phyloP scores from a whole-genome alignment of 2,888 invertebrate genomes.

The Rosalia funebris region DNA sequence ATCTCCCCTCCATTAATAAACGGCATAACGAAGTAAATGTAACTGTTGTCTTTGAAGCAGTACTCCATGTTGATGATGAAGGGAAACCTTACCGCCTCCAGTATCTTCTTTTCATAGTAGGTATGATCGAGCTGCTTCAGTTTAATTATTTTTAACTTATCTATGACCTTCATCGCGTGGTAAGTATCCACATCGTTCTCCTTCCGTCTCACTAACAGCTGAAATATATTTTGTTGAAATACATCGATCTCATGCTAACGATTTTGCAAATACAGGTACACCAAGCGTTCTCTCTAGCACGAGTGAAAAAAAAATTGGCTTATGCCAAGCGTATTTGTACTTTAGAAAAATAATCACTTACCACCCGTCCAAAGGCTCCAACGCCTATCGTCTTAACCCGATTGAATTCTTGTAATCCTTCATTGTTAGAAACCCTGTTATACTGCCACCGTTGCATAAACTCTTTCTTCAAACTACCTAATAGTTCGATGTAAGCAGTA shows the following conservation, averaged over 20 bases:
- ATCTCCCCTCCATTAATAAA: conserved; percentile 88
- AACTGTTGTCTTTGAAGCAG: conserved; percentile 86
- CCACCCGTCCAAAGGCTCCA: conserved; percentile 90
- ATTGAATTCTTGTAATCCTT: conserved; percentile 71
- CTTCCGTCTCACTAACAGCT: conserved; percentile 70
- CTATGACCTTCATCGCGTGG: conserved; percentile 89
- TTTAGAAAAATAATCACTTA: conserved; percentile 54
- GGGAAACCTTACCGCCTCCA: conserved; percentile 87
- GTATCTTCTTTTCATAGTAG: conserved; percentile 87
- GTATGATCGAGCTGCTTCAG: conserved; percentile 91
- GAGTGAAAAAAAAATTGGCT: too few species aligned
- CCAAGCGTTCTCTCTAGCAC: too few species aligned
- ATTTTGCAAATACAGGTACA: too few species aligned
- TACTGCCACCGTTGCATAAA: conserved; percentile 62
- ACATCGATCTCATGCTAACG: too few species aligned
- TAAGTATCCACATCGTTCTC: conserved; percentile 65
- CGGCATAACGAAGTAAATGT: conserved; percentile 85
- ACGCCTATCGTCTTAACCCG: conserved; percentile 81
- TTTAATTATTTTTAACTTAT: conserved; percentile 86
- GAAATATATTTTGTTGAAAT: too few species aligned
- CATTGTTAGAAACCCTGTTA: background rate
- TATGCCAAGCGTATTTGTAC: too few species aligned
- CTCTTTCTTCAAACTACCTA: conserved; percentile 67
- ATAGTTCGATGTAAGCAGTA: conserved; percentile 9
- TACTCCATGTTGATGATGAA: conserved; percentile 87